A percentile compares a stretch with the other conserved stretches of the same genome.
phyloP scores from a whole-genome alignment of 2,888 invertebrate species.

The Dolichopus griseipennis region DNA sequence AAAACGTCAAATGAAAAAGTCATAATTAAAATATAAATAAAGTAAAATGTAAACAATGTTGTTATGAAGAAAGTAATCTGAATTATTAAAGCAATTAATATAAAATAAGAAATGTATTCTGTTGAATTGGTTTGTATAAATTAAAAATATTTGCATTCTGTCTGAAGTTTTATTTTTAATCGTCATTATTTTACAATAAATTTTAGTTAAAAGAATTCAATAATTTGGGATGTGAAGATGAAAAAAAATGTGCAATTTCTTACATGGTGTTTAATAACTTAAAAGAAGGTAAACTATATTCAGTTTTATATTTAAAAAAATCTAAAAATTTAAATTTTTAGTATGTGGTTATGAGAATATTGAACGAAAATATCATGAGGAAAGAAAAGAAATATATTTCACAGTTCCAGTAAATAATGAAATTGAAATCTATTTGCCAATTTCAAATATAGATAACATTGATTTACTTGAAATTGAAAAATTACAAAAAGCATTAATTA shows the following conservation, averaged over 20 bases:
- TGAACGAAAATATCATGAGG: conserved; percentile 24
- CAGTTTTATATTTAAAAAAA: not conserved
- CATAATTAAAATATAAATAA: too few relatives aligned
- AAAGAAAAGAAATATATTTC: conserved; percentile 28
- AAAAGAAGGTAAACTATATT: conserved; percentile 43
- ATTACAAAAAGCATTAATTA: conserved; percentile 25
- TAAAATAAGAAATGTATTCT: too few relatives aligned
- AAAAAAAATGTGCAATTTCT: conserved; percentile 43
- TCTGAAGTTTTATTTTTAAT: too few relatives aligned
- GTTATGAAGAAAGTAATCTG: too few relatives aligned
- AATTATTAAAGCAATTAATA: too few relatives aligned
- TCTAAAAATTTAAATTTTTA: not conserved
- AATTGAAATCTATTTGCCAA: conserved; percentile 26
- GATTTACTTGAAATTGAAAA: conserved; percentile 25
- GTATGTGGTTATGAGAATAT: conserved; percentile 19
- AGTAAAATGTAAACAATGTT: too few relatives aligned
- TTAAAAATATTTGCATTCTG: too few relatives aligned
- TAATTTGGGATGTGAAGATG: conserved; percentile 42
- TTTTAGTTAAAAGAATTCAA: conserved; percentile 35
- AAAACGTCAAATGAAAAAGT: too few relatives aligned
- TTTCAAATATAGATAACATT: conserved; percentile 25
- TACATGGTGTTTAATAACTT: conserved; percentile 49
- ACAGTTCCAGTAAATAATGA: conserved; percentile 19
- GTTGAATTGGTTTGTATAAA: too few relatives aligned
- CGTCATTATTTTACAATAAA: not conserved